Evolutionary conservation across 2,888 invertebrate species (phyloP).

Genomic region (Stenodera caucasica): DNA sequence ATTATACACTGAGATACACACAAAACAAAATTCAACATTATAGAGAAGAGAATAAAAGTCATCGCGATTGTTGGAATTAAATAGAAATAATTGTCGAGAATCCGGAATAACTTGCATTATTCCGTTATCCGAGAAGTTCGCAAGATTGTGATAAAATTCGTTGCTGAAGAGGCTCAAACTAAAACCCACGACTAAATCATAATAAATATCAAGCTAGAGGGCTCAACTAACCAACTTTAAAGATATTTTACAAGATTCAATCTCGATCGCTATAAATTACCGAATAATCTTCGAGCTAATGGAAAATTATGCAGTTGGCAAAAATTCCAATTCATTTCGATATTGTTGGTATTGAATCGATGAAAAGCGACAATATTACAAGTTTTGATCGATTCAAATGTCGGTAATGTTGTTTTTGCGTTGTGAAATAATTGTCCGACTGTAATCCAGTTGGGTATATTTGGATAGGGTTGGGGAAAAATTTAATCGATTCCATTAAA

Average conservation of each 20-base stretch:
- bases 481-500: not conserved
- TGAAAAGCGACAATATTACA: not conserved
- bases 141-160: constrained; percentile 23
- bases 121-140: not conserved
- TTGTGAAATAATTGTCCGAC: not conserved
- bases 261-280: constrained; percentile 41
- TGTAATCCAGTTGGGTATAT: not conserved
- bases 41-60: not conserved
- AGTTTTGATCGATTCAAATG: not conserved
- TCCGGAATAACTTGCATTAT: not conserved
- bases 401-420: not conserved
- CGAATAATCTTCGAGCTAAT: constrained; percentile 15
- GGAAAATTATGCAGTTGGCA: not conserved
- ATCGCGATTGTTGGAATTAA: no score
- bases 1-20: not conserved
- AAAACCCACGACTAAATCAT: constrained; percentile 32
- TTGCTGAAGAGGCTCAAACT: constrained; percentile 20
- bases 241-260: constrained; percentile 32
- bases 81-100: no score
- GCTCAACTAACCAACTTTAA: constrained; percentile 28
- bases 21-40: not conserved
- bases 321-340: not conserved
- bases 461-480: not conserved
- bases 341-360: not conserved
- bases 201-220: constrained; percentile 33